Evolutionary conservation across 35 echinoderm and acorn worm species (phyloP).

Genomic region (Stichopus chloronotus): DNA sequence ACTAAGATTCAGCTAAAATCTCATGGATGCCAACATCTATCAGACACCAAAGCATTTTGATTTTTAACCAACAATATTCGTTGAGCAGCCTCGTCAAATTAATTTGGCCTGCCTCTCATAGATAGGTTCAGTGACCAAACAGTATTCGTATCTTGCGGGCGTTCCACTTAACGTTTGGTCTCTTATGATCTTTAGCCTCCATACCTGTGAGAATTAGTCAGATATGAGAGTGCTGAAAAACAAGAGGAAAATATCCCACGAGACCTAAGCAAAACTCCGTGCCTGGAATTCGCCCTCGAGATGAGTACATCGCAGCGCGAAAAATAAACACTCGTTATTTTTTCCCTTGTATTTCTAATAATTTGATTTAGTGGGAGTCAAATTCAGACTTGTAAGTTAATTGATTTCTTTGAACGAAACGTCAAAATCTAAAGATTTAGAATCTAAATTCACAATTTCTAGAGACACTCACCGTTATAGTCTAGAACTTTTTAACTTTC

Average conservation of each 20-base stretch:
- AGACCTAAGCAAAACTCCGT: constrained; percentile 43
- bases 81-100: background rate
- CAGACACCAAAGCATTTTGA: background rate
- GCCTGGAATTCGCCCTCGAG: constrained; percentile 14
- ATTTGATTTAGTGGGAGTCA: constrained; percentile 21
- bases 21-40: too few species aligned
- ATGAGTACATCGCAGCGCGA: constrained; percentile 30
- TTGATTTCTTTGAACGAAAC: constrained; percentile 35
- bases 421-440: background rate
- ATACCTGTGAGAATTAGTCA: background rate
- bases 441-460: background rate
- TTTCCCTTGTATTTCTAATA: constrained; percentile 1
- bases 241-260: constrained; percentile 22
- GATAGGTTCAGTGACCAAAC: constrained; percentile 3
- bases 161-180: background rate
- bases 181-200: background rate
- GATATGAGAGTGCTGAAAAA: background rate
- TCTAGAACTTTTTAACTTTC: background rate
- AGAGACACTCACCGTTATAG: background rate
- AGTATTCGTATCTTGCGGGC: background rate
- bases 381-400: constrained; percentile 27
- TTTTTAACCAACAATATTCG: background rate
- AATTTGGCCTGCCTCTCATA: background rate
- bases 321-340: constrained; percentile 20
- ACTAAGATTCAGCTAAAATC: too few species aligned